Evolutionary conservation across 2,797 vertebrate species (phyloP).

Genomic region (Pogonophryne albipinna): DNA sequence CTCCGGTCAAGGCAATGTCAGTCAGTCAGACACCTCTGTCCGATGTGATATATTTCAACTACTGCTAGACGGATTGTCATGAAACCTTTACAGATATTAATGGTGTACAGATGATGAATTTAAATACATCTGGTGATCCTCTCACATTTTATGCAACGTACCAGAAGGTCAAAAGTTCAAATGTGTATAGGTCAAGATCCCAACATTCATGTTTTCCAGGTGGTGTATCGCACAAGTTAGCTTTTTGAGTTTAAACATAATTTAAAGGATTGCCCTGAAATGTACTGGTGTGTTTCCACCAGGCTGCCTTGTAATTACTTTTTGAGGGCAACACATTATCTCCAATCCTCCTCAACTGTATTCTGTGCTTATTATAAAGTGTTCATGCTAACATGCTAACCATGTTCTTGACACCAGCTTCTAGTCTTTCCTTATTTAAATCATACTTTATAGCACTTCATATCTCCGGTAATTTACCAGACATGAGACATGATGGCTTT

Average conservation of each 20-base stretch:
- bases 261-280: not conserved
- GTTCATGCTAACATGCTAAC: too few relatives aligned
- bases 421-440: not conserved
- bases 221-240: not conserved
- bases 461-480: not conserved
- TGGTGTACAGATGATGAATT: not conserved
- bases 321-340: too few relatives aligned
- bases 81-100: not conserved
- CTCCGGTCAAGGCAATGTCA: not conserved
- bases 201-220: not conserved
- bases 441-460: not conserved
- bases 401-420: not conserved
- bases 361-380: too few relatives aligned
- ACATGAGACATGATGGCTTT: not conserved
- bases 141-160: not conserved
- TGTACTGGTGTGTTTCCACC: not conserved
- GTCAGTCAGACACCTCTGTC: not conserved
- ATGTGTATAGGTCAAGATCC: not conserved
- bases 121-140: not conserved
- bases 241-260: not conserved
- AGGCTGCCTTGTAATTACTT: not conserved
- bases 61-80: not conserved
- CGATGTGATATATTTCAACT: not conserved
- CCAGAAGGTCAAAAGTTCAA: too few relatives aligned
- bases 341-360: too few relatives aligned